A percentile compares a stretch with the other conserved stretches of the same genome.
Evolutionary conservation across 2,888 invertebrate genomes (phyloP).

Genomic region (Gymnosoma rotundatum): DNA sequence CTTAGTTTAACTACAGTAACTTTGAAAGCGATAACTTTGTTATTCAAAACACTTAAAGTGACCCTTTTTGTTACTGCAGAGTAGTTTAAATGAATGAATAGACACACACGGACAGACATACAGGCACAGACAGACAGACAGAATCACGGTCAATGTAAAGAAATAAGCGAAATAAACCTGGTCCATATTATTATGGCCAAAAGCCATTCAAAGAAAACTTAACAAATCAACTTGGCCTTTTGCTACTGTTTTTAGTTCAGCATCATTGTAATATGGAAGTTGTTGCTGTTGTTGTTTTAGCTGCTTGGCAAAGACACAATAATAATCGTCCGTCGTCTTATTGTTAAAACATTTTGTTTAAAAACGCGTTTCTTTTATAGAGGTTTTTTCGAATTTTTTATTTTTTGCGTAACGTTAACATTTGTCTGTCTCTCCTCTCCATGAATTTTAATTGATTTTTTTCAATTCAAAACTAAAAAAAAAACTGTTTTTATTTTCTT

Average conservation of each 20-base stretch:
- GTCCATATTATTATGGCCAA: constrained; percentile 38
- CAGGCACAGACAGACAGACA: constrained; percentile 17
- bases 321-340: constrained; percentile 12
- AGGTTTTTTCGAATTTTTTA: background rate
- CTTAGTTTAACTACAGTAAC: too few species aligned
- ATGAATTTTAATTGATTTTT: constrained; percentile 71
- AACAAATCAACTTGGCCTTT: constrained; percentile 70
- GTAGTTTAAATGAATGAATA: constrained; percentile 52
- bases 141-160: background rate
- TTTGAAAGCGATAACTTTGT: background rate
- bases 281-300: constrained; percentile 12
- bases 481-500: constrained; percentile 15
- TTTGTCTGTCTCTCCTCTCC: constrained; percentile 43
- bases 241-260: constrained; percentile 62
- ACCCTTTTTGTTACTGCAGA: background rate
- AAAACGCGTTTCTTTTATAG: constrained; percentile 45
- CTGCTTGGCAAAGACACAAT: constrained; percentile 14
- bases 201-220: constrained; percentile 45
- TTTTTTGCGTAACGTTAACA: constrained; percentile 56
- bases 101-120: constrained; percentile 21
- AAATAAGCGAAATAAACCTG: constrained; percentile 25
- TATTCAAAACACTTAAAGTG: background rate
- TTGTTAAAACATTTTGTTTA: constrained; percentile 56
- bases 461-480: constrained; percentile 33
- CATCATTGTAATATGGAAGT: constrained; percentile 12